Evolutionary conservation across 2,888 invertebrate genomes (phyloP).

Genomic region (Microchrysa polita): DNA sequence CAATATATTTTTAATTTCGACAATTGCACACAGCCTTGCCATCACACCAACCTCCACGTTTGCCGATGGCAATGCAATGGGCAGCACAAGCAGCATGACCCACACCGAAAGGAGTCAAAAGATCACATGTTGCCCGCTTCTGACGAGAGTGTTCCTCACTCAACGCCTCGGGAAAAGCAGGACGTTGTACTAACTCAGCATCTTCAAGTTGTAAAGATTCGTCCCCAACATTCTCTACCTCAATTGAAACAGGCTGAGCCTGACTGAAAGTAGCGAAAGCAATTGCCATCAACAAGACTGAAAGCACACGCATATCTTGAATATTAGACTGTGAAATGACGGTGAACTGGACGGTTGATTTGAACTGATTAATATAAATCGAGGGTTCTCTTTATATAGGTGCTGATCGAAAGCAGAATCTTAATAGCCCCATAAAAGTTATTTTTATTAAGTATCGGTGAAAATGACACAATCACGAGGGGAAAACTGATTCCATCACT

Average conservation of each 20-base stretch:
- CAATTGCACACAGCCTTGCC: conserved; percentile 57
- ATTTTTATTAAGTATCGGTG: too few species aligned
- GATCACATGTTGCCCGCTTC: conserved; percentile 59
- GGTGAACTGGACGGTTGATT: too few species aligned
- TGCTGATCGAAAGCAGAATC: too few species aligned
- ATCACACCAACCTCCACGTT: conserved; percentile 57
- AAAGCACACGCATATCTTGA: neutral
- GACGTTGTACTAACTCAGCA: neutral
- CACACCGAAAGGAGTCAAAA: conserved; percentile 53
- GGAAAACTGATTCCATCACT: too few species aligned
- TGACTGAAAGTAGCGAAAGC: neutral
- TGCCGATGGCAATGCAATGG: conserved; percentile 56
- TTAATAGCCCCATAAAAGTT: too few species aligned
- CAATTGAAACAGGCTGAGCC: neutral
- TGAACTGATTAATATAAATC: too few species aligned
- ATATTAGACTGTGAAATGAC: too few species aligned
- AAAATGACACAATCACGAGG: too few species aligned
- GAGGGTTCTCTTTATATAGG: too few species aligned
- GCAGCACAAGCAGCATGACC: conserved; percentile 60
- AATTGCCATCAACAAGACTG: neutral
- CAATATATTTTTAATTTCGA: conserved; percentile 43
- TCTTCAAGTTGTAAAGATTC: neutral
- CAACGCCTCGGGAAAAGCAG: too few species aligned
- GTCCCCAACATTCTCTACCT: neutral
- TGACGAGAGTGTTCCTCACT: conserved; percentile 47